These are phyloP conservation scores for Silurus glanis DNA, from an alignment of 2,113 vertebrate genomes.

Conservation along the genomic window DNA sequence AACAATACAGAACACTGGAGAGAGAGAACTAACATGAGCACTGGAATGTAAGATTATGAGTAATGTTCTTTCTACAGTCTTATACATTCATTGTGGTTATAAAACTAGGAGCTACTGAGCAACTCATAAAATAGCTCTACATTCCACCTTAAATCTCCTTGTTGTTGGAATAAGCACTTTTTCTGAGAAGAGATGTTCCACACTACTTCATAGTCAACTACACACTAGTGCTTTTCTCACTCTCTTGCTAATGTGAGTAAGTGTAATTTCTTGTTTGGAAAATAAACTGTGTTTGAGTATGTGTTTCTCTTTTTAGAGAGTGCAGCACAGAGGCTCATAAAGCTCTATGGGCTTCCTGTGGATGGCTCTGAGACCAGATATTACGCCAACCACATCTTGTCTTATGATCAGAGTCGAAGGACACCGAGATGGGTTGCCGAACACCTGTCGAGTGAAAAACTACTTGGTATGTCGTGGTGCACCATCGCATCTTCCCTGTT, in stretches of 20 bases:
- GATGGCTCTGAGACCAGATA: conserved; percentile 71
- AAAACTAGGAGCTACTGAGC: no score
- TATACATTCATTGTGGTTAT: no score
- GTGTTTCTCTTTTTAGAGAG: conserved; percentile 57
- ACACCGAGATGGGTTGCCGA: conserved; percentile 84
- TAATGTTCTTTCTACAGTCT: no score
- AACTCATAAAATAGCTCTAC: no score
- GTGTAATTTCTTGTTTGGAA: not conserved
- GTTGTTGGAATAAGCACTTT: no score
- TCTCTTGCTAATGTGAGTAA: not conserved
- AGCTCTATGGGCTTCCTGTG: conserved; percentile 77
- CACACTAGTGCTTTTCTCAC: no score
- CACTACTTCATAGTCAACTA: no score
- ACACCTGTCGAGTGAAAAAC: conserved; percentile 78
- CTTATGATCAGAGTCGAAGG: conserved; percentile 79
- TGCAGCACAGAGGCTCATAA: conserved; percentile 62
- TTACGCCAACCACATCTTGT: conserved; percentile 81
- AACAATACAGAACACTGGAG: no score
- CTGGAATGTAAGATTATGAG: no score
- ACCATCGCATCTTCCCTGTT: not conserved
- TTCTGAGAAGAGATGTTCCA: no score
- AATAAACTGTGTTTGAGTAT: not conserved
- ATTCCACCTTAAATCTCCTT: no score
- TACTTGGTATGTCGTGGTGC: conserved; percentile 67
- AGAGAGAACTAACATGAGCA: no score